These are phyloP conservation scores for Osmoderma eremita DNA, from an alignment of 2,888 invertebrate genomes.

Conservation along the genomic window DNA sequence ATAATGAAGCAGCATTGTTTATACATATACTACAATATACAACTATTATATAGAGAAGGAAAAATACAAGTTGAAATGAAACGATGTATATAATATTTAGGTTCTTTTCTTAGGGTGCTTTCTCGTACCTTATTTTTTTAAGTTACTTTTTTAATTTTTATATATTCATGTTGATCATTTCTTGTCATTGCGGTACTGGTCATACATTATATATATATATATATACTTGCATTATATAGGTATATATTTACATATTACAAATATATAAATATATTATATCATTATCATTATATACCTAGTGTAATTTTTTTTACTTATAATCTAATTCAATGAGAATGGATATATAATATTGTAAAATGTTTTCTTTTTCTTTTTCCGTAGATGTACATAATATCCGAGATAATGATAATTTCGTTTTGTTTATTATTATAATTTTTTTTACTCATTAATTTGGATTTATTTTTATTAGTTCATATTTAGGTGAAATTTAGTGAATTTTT, in stretches of 20 bases:
- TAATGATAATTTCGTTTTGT: constrained; percentile 26
- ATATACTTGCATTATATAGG: constrained; percentile 41
- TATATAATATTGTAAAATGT: constrained; percentile 32
- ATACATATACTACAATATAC: constrained; percentile 48
- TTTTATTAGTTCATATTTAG: constrained; percentile 24
- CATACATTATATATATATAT: constrained; percentile 54
- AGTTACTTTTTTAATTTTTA: constrained; percentile 51
- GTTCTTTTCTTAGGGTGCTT: constrained; percentile 57
- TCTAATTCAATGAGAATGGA: constrained; percentile 20
- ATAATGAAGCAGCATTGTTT: constrained; percentile 54
- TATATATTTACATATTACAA: constrained; percentile 44
- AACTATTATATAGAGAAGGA: constrained; percentile 44
- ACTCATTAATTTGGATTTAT: constrained; percentile 25
- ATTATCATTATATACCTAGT: constrained; percentile 39
- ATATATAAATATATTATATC: constrained; percentile 38
- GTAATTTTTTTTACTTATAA: constrained; percentile 43
- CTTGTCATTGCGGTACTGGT: constrained; percentile 64
- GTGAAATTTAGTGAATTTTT: constrained; percentile 34
- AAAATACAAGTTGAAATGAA: constrained; percentile 35
- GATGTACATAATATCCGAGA: constrained; percentile 29
- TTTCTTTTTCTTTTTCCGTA: constrained; percentile 30
- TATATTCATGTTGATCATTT: constrained; percentile 52
- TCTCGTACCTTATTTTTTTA: constrained; percentile 58
- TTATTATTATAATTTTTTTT: constrained; percentile 20
- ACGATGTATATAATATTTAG: constrained; percentile 58